A percentile compares a stretch with the other conserved stretches of the same genome.
These are phyloP conservation scores for Tubulanus polymorphus DNA, from an alignment of 2,888 invertebrate species.

Conservation along the genomic window DNA sequence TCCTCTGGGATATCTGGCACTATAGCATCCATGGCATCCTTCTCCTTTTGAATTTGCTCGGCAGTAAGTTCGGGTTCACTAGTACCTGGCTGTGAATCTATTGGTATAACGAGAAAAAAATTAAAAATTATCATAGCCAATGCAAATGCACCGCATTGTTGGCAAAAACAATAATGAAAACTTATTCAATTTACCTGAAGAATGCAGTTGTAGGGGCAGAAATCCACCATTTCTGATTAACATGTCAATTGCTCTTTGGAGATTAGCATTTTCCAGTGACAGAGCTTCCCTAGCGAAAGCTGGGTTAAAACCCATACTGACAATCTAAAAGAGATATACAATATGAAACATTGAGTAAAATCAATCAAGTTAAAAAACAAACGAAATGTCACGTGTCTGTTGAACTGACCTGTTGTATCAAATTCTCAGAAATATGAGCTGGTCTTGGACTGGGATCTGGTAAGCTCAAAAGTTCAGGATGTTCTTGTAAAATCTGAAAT, in stretches of 20 bases:
- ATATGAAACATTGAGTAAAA: not conserved
- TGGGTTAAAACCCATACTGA: constrained; percentile 36
- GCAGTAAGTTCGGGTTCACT: no score
- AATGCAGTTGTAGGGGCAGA: no score
- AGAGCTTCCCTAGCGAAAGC: constrained; percentile 32
- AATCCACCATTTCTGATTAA: constrained; percentile 33
- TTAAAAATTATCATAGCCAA: no score
- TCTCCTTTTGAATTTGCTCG: constrained; percentile 25
- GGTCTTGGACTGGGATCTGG: constrained; percentile 37
- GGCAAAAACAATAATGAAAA: no score
- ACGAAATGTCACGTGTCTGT: not conserved
- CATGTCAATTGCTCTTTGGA: constrained; percentile 32
- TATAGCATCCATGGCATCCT: constrained; percentile 32
- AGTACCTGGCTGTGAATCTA: no score
- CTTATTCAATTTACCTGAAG: no score
- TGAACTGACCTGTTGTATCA: constrained; percentile 36
- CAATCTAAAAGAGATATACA: no score
- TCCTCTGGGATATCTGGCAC: constrained; percentile 56
- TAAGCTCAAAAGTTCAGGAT: constrained; percentile 59
- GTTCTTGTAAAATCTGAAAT: constrained; percentile 59
- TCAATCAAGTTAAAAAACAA: not conserved
- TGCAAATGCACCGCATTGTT: no score
- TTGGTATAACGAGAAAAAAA: no score
- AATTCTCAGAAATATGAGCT: constrained; percentile 31
- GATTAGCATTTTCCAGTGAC: constrained; percentile 23